Conservation (phyloP, 2,888 invertebrate genomes). For the Colletes collaris region DNA sequence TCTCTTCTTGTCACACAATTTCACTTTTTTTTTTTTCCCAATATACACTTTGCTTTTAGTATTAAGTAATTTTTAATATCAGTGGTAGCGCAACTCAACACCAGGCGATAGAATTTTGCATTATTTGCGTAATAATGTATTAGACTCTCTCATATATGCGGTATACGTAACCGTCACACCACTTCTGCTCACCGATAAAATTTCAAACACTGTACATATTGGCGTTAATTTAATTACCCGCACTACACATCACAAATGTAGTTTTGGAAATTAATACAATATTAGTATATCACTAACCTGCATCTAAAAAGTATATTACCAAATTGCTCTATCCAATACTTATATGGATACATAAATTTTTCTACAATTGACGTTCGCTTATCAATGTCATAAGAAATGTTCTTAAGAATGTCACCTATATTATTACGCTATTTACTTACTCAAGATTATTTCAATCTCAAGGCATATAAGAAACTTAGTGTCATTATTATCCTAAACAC, state of each 20-base stretch:
- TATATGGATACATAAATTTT: slow-evolving; percentile 36
- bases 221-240: slow-evolving; percentile 56
- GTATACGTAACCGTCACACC: slow-evolving; percentile 55
- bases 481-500: slow-evolving; percentile 65
- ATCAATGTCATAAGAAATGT: slow-evolving; percentile 27
- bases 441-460: slow-evolving; percentile 43
- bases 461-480: slow-evolving; percentile 54
- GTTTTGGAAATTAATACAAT: slow-evolving; percentile 55
- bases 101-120: slow-evolving; percentile 30
- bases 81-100: slow-evolving; percentile 45
- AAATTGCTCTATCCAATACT: slow-evolving; percentile 35
- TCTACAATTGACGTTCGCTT: slow-evolving; percentile 42
- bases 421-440: slow-evolving; percentile 49
- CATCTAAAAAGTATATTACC: slow-evolving; percentile 30
- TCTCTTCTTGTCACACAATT: slow-evolving; percentile 66
- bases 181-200: slow-evolving; percentile 61
- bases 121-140: slow-evolving; percentile 39
- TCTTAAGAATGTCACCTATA: slow-evolving; percentile 41
- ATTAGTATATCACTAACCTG: slow-evolving; percentile 52
- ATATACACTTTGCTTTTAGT: slow-evolving; percentile 57
- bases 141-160: slow-evolving; percentile 31
- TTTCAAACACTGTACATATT: slow-evolving; percentile 57
- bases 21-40: slow-evolving; percentile 59
- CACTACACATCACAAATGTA: slow-evolving; percentile 68
- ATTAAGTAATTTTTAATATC: slow-evolving; percentile 47